These are phyloP conservation scores for Corticium candelabrum DNA, from an alignment of 37 sponge, comb jelly and placozoan genomes.

Conservation along the genomic window DNA sequence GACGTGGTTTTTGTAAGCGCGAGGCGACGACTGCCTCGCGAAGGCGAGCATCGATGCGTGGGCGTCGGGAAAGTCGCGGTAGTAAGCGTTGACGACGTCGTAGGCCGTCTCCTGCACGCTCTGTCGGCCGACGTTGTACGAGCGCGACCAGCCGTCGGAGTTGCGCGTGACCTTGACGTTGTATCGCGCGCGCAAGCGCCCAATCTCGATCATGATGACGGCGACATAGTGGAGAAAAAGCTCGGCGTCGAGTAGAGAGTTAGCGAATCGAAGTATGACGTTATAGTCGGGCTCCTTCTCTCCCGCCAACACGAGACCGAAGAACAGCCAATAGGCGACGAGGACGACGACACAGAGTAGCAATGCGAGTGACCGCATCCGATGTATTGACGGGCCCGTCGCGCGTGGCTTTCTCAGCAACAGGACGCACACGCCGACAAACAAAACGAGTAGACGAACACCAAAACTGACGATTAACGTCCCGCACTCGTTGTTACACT, in stretches of 20 bases:
- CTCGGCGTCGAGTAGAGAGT: not conserved
- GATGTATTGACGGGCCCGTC: not conserved
- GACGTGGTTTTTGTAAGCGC: not conserved
- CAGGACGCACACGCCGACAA: not conserved
- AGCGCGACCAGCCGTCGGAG: not conserved
- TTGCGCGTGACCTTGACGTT: not conserved
- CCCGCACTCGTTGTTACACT: not conserved
- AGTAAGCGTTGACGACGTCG: not conserved
- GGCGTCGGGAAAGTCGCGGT: not conserved
- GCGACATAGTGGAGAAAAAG: not conserved
- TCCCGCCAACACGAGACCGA: not conserved
- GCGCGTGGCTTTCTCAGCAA: not conserved
- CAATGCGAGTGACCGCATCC: not conserved
- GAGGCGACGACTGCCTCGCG: not conserved
- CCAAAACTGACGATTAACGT: not conserved
- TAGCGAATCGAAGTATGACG: not conserved
- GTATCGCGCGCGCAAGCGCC: not conserved
- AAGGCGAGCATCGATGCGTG: not conserved
- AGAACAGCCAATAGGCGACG: not conserved
- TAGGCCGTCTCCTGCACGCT: not conserved
- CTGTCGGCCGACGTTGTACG: not conserved
- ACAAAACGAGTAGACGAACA: not conserved
- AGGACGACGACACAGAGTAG: not conserved
- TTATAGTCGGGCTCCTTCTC: not conserved
- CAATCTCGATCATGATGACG: not conserved